Evolutionary conservation across 2,113 vertebrate species (phyloP).

Genomic region (Ginglymostoma cirratum): DNA sequence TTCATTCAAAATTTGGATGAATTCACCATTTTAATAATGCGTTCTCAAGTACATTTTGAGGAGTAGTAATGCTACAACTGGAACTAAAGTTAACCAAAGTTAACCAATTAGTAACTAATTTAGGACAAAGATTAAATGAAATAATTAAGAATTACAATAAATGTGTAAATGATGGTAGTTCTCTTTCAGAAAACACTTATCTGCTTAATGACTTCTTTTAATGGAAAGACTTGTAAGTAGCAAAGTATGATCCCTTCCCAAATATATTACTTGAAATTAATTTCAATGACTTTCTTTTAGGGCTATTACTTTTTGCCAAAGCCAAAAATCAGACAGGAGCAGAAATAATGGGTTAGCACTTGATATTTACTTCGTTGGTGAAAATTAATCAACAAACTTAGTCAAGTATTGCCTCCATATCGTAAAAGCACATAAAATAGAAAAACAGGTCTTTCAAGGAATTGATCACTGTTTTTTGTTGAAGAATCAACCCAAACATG

Average conservation of each 20-base stretch:
- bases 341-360: background rate
- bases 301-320: background rate
- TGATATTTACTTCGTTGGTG: background rate
- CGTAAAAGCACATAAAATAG: background rate
- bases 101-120: background rate
- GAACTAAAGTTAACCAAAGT: background rate
- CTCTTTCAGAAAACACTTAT: background rate
- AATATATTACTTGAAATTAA: background rate
- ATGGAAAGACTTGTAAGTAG: background rate
- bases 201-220: background rate
- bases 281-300: background rate
- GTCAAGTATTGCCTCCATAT: background rate
- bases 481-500: background rate
- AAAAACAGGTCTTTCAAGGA: background rate
- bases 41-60: background rate
- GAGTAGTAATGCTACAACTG: background rate
- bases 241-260: background rate
- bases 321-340: background rate
- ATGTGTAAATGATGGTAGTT: background rate
- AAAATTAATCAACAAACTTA: background rate
- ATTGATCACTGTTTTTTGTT: background rate
- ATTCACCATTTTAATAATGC: background rate
- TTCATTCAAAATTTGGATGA: no score
- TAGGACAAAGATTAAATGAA: background rate
- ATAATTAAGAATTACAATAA: background rate